Evolutionary conservation across 2,113 vertebrate genomes (phyloP).

Genomic region (Clarias gariepinus): DNA sequence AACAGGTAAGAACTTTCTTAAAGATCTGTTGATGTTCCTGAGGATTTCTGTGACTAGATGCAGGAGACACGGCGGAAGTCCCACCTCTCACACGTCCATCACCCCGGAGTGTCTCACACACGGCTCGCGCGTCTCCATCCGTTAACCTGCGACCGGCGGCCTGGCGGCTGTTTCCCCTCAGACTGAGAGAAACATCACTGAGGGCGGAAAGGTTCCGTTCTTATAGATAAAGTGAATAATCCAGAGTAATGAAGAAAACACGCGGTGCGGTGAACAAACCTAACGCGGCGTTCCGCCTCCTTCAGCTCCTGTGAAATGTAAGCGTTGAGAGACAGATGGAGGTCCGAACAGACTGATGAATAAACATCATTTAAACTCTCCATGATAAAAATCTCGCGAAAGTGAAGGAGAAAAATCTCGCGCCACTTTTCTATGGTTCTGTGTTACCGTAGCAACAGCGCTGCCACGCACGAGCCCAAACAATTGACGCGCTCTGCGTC

Average conservation of each 20-base stretch:
- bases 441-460: slow-evolving; percentile 24
- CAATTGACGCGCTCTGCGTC: background rate
- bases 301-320: slow-evolving; percentile 66
- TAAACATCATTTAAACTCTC: slow-evolving; percentile 62
- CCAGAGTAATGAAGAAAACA: background rate
- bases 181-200: slow-evolving; percentile 59
- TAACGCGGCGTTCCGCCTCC: slow-evolving; percentile 42
- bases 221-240: too few species aligned
- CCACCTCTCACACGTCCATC: slow-evolving; percentile 73
- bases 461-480: background rate
- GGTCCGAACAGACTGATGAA: slow-evolving; percentile 63
- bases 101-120: slow-evolving; percentile 66
- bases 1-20: too few species aligned
- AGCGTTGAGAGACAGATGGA: slow-evolving; percentile 63
- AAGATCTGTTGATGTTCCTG: too few species aligned
- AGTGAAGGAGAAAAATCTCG: background rate
- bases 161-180: slow-evolving; percentile 74
- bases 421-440: background rate
- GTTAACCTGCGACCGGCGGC: slow-evolving; percentile 66
- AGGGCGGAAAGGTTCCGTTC: background rate
- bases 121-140: slow-evolving; percentile 69
- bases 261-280: slow-evolving; percentile 48
- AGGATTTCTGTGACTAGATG: too few species aligned
- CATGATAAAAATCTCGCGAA: slow-evolving; percentile 22
- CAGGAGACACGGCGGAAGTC: background rate